Conservation (phyloP, 2,113 vertebrate genomes). For the Talpa occidentalis region DNA sequence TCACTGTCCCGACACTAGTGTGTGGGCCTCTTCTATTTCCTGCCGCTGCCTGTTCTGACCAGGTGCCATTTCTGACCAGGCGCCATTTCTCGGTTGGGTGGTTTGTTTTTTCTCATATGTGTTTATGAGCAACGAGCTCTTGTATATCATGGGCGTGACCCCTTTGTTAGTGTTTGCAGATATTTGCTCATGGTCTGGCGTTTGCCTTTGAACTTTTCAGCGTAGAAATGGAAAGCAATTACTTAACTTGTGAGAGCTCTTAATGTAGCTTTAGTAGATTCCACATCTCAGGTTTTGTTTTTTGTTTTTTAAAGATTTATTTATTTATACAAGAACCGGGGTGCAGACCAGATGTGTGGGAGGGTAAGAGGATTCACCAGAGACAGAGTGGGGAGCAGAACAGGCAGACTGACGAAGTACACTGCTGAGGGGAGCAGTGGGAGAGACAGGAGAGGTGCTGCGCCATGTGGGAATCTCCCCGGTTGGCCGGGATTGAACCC, state of each 20-base stretch:
- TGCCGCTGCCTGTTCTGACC: not conserved
- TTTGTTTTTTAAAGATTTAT: too few species aligned
- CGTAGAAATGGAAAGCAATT: not conserved
- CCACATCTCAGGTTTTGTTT: not conserved
- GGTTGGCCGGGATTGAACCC: too few species aligned
- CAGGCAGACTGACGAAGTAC: too few species aligned
- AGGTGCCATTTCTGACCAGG: not conserved
- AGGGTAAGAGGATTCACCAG: too few species aligned
- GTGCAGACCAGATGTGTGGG: too few species aligned
- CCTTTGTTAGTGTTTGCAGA: not conserved
- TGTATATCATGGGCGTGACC: not conserved
- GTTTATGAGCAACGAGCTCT: not conserved
- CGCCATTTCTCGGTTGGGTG: not conserved
- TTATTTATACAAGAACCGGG: too few species aligned
- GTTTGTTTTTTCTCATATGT: not conserved
- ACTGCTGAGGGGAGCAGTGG: too few species aligned
- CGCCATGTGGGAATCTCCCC: too few species aligned
- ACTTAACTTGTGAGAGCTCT: not conserved
- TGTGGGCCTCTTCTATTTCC: not conserved
- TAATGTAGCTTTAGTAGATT: not conserved
- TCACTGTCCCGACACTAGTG: not conserved
- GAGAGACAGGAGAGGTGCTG: too few species aligned
- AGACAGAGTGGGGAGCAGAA: too few species aligned
- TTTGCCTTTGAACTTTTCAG: slow-evolving; percentile 17
- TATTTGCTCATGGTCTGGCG: not conserved